Evolutionary conservation across 2,113 vertebrate species (phyloP).

Genomic region (Zonotrichia leucophrys): DNA sequence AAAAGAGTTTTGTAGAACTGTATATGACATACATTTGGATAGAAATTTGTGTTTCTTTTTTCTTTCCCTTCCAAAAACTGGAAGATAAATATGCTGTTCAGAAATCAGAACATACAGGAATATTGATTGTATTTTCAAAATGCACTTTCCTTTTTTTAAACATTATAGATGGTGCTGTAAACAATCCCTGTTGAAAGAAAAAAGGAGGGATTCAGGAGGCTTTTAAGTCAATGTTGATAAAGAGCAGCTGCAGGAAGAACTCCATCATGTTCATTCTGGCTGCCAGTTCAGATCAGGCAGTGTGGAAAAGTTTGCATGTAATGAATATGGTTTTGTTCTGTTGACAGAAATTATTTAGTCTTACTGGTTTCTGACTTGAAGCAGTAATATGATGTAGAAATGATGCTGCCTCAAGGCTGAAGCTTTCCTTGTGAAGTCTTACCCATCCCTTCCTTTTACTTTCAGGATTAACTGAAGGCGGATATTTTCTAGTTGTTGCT

Average conservation of each 20-base stretch:
- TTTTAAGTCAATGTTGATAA: not conserved
- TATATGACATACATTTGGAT: not conserved
- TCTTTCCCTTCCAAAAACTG: not conserved
- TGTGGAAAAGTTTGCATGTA: not conserved
- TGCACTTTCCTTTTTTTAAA: not conserved
- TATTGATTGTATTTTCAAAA: not conserved
- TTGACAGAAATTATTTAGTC: not conserved
- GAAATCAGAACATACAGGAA: not conserved
- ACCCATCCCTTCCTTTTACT: not conserved
- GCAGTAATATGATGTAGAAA: not conserved
- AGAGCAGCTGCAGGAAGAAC: not conserved
- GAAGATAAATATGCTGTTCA: not conserved
- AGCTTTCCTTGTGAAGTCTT: not conserved
- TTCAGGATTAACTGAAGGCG: not conserved
- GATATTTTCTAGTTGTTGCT: constrained; percentile 31
- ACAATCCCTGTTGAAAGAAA: not conserved
- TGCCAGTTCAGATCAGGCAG: constrained; percentile 17
- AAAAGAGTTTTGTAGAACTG: not conserved
- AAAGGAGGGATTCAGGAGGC: not conserved
- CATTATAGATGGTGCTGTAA: not conserved
- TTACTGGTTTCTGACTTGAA: not conserved
- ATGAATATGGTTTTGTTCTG: not conserved
- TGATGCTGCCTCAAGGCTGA: not conserved
- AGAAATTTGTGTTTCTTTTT: not conserved
- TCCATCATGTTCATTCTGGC: not conserved